Evolutionary conservation across 2,797 vertebrate genomes (phyloP).

Genomic region (Nyctalus aviator): DNA sequence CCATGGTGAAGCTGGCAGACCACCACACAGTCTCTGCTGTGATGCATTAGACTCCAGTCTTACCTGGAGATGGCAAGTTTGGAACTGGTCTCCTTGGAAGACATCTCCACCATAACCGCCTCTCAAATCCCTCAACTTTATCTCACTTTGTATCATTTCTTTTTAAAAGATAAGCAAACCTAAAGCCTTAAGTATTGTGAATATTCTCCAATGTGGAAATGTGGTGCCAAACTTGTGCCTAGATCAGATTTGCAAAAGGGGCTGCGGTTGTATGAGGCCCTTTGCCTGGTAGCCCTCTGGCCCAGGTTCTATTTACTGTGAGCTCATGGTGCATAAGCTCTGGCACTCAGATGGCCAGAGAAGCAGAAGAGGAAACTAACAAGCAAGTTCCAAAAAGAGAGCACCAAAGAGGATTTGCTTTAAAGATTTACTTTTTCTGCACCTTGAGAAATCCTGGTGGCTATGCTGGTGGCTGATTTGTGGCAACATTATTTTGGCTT

Average conservation of each 20-base stretch:
- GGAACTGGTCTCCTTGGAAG: not conserved
- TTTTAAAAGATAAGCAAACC: constrained; percentile 31
- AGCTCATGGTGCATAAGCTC: not conserved
- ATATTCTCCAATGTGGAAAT: not conserved
- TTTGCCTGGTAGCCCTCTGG: not conserved
- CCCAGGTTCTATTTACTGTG: not conserved
- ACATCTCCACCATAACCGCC: not conserved
- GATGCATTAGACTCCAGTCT: not conserved
- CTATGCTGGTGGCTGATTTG: not conserved
- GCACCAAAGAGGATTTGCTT: not conserved
- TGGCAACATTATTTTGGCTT: constrained; percentile 16
- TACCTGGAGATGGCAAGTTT: not conserved
- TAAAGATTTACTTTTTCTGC: constrained; percentile 38
- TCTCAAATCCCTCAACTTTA: constrained; percentile 13
- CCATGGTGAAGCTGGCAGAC: accelerated
- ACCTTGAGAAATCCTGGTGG: constrained; percentile 5
- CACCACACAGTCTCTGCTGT: accelerated
- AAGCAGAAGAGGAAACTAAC: constrained; percentile 39
- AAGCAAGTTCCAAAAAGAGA: constrained; percentile 3
- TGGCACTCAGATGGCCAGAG: not conserved
- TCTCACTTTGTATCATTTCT: constrained; percentile 59
- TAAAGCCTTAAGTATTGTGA: constrained; percentile 16
- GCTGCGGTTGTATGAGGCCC: not conserved
- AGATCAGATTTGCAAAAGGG: not conserved
- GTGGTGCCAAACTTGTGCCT: not conserved